Evolutionary conservation across 1,140 invertebrate species (phyloP), one percentile per base, ranked within the genome.

Genomic region (Radopholus similis): DNA sequence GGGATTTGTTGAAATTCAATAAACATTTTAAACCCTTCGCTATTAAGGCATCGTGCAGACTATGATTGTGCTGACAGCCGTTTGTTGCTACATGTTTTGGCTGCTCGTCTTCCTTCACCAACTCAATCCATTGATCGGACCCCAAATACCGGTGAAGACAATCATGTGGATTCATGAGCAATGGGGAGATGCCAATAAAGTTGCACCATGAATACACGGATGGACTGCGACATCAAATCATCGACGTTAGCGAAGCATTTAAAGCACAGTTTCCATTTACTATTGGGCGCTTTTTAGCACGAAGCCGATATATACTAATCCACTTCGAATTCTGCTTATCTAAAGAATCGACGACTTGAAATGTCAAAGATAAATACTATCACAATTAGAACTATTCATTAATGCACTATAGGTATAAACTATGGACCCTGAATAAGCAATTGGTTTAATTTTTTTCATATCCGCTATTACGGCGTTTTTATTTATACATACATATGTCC

Each of bases 51-150:
- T 81, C 66, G 76, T 83, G 35, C 79, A 81, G 67, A 80, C 80
- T 21, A 81, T 81, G 79, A 81, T 81, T 32, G 69, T 81, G 21
- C 66, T 81, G 47, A 81, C 79, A 13, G 81, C 79, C 32, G 81
- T 81, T 34, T 81, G 79, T 69, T 81, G 79, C 65, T 73, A 76
- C 54, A 55, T 74, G 66, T 83, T 83, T 63, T 81, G 79, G 79
- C 67, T 81, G 49, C 68, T 83, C 55, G 79, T 83, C 11, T 81
- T 75, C 56, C 73, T 81, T 42, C 79, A 81, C 64, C 79, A 81
- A 66, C 60, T 81, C 15, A 81, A 81, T 68, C 79, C 79, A 6
- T 70, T 81, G 3, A 82, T 81, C 57, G 79, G 79, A n/a, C 79
- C 79, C 26, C 79, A 81, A 60, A 74, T 81, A 54, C 75, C 75